These are phyloP conservation scores for Darevskia mixta DNA, from an alignment of 2,797 vertebrate genomes.

Conservation along the genomic window DNA sequence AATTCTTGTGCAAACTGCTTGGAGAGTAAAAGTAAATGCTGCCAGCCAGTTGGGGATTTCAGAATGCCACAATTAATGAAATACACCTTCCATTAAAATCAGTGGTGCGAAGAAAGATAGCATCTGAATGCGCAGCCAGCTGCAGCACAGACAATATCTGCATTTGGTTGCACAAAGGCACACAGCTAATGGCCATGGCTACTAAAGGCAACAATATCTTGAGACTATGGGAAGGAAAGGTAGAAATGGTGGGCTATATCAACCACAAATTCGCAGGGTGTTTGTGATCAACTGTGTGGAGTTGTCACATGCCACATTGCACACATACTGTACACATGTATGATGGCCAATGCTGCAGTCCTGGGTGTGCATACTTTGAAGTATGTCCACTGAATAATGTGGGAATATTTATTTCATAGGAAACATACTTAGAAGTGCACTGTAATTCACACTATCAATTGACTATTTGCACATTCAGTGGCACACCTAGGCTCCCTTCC, in stretches of 20 bases:
- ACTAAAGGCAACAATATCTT: not conserved
- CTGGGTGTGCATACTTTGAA: not conserved
- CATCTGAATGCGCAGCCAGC: not conserved
- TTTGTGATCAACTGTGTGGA: not conserved
- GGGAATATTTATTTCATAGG: too few species aligned
- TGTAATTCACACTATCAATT: too few species aligned
- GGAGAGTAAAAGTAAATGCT: not conserved
- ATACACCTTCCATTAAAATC: not conserved
- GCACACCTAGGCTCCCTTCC: too few species aligned
- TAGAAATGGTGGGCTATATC: not conserved
- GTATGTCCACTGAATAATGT: not conserved
- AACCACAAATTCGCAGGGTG: not conserved
- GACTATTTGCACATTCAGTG: too few species aligned
- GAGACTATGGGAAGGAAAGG: not conserved
- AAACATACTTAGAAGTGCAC: too few species aligned
- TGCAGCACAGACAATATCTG: not conserved
- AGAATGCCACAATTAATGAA: not conserved
- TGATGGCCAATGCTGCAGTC: not conserved
- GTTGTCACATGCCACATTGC: not conserved
- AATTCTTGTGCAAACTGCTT: not conserved
- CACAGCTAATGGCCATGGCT: not conserved
- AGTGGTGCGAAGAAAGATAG: not conserved
- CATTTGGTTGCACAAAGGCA: not conserved
- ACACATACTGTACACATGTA: too few species aligned
- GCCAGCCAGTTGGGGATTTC: not conserved